phyloP scores from a whole-genome alignment of 2,888 invertebrate genomes.

The Calameuta pallipes region DNA sequence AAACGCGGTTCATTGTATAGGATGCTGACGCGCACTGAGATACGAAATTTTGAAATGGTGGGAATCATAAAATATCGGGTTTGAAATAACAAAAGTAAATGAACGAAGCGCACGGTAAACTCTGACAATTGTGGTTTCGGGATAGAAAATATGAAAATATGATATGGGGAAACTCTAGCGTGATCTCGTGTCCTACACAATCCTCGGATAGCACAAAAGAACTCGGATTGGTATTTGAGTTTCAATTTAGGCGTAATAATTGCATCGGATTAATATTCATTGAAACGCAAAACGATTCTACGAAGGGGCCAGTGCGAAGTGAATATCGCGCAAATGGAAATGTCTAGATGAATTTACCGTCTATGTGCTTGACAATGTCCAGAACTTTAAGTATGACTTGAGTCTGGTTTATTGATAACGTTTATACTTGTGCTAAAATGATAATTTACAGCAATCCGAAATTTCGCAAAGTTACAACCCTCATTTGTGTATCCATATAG shows the following conservation, averaged over 20 bases:
- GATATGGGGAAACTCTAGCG: background rate
- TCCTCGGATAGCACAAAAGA: background rate
- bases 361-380: background rate
- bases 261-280: constrained; percentile 58
- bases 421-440: background rate
- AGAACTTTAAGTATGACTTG: background rate
- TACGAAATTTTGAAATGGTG: background rate
- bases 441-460: background rate
- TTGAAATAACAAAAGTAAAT: background rate
- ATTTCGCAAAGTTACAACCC: background rate
- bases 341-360: constrained; percentile 11
- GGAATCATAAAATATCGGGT: background rate
- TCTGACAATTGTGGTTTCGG: background rate
- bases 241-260: constrained; percentile 58
- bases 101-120: background rate
- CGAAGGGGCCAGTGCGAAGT: constrained; percentile 40
- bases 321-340: constrained; percentile 18
- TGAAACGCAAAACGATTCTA: constrained; percentile 51
- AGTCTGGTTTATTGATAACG: background rate
- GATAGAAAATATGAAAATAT: background rate
- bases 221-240: constrained; percentile 34
- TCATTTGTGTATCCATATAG: background rate
- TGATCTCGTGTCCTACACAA: background rate
- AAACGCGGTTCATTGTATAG: background rate
- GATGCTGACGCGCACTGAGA: background rate